phyloP scores from a whole-genome alignment of 2,113 vertebrate species.

The Nematolebias whitei region DNA sequence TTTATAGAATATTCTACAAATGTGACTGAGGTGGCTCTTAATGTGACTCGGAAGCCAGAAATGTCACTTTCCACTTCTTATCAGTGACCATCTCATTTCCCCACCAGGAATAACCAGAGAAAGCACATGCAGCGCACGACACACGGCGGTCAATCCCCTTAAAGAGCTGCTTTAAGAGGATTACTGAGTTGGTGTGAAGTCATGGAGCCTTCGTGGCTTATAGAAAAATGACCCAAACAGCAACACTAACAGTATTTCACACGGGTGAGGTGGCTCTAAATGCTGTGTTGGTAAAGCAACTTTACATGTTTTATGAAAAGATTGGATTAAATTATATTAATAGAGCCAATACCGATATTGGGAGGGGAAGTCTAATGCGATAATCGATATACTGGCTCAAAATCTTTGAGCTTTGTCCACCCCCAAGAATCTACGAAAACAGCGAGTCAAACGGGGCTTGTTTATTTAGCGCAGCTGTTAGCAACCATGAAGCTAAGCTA shows the following conservation, averaged over 20 bases:
- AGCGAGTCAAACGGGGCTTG: too few species aligned
- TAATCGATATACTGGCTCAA: too few species aligned
- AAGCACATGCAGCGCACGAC: constrained; percentile 43
- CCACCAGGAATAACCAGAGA: constrained; percentile 55
- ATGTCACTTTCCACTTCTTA: constrained; percentile 19
- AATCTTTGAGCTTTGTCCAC: too few species aligned
- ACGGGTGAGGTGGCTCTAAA: background rate
- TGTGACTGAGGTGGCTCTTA: background rate
- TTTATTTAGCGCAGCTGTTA: too few species aligned
- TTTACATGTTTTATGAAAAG: background rate
- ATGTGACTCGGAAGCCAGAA: constrained; percentile 12
- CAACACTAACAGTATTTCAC: constrained; percentile 21
- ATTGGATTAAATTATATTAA: too few species aligned
- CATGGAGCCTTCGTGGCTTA: constrained; percentile 35
- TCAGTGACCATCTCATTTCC: constrained; percentile 27
- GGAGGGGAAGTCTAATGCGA: too few species aligned
- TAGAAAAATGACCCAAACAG: constrained; percentile 30
- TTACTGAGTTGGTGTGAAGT: constrained; percentile 56
- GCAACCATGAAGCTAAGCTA: too few species aligned
- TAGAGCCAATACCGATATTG: too few species aligned
- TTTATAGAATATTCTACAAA: background rate
- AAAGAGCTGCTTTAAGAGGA: constrained; percentile 59
- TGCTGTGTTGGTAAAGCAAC: background rate
- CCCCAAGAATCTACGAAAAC: too few species aligned
- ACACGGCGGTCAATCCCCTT: constrained; percentile 52